Evolutionary conservation across 2,888 invertebrate genomes (phyloP).

Genomic region (Drosophila mimetica): DNA sequence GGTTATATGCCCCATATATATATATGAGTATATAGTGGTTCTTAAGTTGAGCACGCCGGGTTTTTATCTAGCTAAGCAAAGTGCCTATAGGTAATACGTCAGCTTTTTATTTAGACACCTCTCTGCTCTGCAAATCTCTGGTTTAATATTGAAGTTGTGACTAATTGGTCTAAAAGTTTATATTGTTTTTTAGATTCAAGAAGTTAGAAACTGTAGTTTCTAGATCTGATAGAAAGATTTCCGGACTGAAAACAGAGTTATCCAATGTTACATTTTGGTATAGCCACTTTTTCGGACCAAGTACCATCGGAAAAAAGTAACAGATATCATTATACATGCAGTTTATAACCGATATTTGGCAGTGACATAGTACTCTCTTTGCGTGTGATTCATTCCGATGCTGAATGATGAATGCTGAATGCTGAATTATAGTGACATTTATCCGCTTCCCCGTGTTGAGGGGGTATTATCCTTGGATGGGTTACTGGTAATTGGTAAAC

Average conservation of each 20-base stretch:
- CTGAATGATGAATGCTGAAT: too few relatives aligned
- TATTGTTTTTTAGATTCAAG: too few relatives aligned
- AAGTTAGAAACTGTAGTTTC: too few relatives aligned
- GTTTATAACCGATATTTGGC: constrained; percentile 14
- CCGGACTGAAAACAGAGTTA: too few relatives aligned
- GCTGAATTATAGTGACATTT: constrained; percentile 16
- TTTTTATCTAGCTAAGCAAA: constrained; percentile 9
- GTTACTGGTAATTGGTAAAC: constrained; percentile 9
- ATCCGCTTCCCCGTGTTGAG: constrained; percentile 7
- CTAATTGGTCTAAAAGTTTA: too few relatives aligned
- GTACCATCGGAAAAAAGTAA: neutral
- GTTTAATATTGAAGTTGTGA: neutral
- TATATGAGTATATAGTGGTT: constrained; percentile 2
- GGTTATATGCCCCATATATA: constrained; percentile 22
- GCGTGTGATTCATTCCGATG: constrained; percentile 4
- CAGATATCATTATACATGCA: neutral
- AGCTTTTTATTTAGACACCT: constrained; percentile 6
- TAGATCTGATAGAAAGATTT: too few relatives aligned
- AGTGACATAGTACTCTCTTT: constrained; percentile 3
- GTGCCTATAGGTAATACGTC: constrained; percentile 2
- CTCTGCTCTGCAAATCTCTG: neutral
- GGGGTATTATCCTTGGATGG: constrained; percentile 15
- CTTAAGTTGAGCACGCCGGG: constrained; percentile 13
- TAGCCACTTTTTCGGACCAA: too few relatives aligned
- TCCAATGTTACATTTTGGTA: too few relatives aligned